Base-by-base conservation (phyloP, 1,140 invertebrate genomes). In the Cherax destructor region DNA sequence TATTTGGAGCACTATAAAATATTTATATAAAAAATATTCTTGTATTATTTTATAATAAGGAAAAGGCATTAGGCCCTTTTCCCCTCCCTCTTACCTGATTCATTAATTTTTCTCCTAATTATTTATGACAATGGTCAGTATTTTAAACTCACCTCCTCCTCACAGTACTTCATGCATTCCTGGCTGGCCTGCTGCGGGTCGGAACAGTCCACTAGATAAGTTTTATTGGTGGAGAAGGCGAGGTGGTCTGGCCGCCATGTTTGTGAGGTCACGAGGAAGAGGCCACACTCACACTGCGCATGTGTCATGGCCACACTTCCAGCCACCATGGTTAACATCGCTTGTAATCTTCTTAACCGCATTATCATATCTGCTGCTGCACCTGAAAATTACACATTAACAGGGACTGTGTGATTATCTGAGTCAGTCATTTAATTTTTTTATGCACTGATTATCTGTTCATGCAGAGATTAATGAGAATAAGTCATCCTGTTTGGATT, bases 211-310 rank as follows among this genome's bases (percentile, higher is more conserved):
- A 81, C 79, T 0, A 24, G 18, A n/a, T 81, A 81, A 13, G 6
- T 59, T 13, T 81, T 3, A 16, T 30, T 24, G 16, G 52, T 81
- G 47, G 79, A 18, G 79, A 81, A 81, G n/a, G 52, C 79, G 0
- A 81, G 79, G 50, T 81, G 56, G 3, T 81, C 50, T 16, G 79
- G 79, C n/a, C 4, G 21, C 79, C 52, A 59, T n/a, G 21, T 41
- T 30, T 59, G 50, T 81, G 79, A 81, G 50, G 52, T 59, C 52
- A 81, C 79, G 16, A 81, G 52, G 56, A 59, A 81, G n/a, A 81
- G 79, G 50, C 79, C 79, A 59, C 79, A 81, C 11, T 18, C 18
- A n/a, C 79, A 81, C 16, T 81, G 79, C 79, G 79, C 79, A 52
- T 81, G 50, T 18, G 78, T 30, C 47, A 52, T 41, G 21, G 50